Percentiles rank a stretch among this genome's conserved stretches.
phyloP scores from a whole-genome alignment of 23 tunicate species.

The Ascidia mentula region DNA sequence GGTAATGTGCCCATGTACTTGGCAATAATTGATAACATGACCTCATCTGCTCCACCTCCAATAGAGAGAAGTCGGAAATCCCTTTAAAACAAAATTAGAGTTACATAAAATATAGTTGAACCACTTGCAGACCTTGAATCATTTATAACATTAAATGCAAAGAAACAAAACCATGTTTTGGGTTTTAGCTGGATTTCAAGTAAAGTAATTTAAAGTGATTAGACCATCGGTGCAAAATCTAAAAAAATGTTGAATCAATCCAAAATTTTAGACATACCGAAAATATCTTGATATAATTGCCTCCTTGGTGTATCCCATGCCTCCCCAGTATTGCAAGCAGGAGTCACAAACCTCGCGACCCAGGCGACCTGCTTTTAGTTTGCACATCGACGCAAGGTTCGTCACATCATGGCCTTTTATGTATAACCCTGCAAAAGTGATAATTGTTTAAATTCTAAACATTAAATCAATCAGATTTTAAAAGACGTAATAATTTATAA shows the following conservation, averaged over 20 bases:
- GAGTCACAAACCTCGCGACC: conserved; percentile 71
- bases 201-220: background rate
- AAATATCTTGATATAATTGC: conserved; percentile 59
- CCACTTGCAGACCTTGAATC: background rate
- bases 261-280: no score
- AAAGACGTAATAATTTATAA: background rate
- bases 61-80: conserved; percentile 74
- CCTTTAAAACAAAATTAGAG: conserved; percentile 22
- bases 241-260: background rate
- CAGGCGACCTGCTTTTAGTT: conserved; percentile 80
- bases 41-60: conserved; percentile 99
- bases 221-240: background rate
- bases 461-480: background rate
- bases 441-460: background rate
- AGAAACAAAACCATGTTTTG: no score
- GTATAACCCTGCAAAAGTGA: conserved; percentile 52
- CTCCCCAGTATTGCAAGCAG: conserved; percentile 97
- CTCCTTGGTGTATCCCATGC: conserved; percentile 92
- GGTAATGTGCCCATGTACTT: conserved; percentile 90
- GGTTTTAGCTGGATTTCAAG: no score
- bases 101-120: background rate
- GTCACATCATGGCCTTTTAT: conserved; percentile 92
- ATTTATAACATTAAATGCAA: no score
- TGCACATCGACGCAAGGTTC: conserved; percentile 92
- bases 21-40: conserved; percentile 90